Evolutionary conservation across 64 coral and sea anemone species (phyloP), one percentile per base, ranked within the genome.

Genomic region (Anthopleura sola): DNA sequence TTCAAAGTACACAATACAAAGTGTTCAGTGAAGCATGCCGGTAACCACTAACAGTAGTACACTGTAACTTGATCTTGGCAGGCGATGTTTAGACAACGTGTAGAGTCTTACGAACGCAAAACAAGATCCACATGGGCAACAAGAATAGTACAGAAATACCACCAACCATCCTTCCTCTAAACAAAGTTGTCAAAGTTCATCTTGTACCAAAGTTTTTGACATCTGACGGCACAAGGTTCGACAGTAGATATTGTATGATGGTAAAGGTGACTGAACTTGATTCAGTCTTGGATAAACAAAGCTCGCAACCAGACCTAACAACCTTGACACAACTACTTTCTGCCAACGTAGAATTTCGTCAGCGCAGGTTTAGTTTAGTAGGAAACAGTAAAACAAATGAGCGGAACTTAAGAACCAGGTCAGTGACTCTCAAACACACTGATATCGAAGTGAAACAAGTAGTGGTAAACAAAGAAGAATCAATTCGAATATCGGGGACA

Each of bases 171-270:
- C 29, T 93, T 33, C 91, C 91, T 37, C 5, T 93, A 6, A 50
- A 69, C 40, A 88, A 57, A 48, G 5, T 23, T 6, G 82, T 93
- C 47, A 83, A 71, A 60, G 91, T 93, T 36, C 91, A 93, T 26
- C 71, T 93, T 31, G 82, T 85, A 21, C 91, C 91, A 20, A 93
- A 93, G 76, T 93, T 93, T 80, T 88, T 83, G 60, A 88, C 74
- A 24, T 88, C 91, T 69, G 91, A 93, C 51, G 81, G 55, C 26
- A 86, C 54, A 51, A 78, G 84, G 28, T 86, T 91, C 46, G 75
- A 57, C 46, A 91, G 89, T 76, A 85, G 55, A 2, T 91, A 86
- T 29, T 86, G 56, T 80, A 84, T 91, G 37, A 37, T 82, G 10
- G 76, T 86, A 1, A 91, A 66, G 54, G 38, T 91, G 46, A 86